Evolutionary conservation across 2,888 invertebrate genomes (phyloP).

Genomic region (Argyresthia goedartella): DNA sequence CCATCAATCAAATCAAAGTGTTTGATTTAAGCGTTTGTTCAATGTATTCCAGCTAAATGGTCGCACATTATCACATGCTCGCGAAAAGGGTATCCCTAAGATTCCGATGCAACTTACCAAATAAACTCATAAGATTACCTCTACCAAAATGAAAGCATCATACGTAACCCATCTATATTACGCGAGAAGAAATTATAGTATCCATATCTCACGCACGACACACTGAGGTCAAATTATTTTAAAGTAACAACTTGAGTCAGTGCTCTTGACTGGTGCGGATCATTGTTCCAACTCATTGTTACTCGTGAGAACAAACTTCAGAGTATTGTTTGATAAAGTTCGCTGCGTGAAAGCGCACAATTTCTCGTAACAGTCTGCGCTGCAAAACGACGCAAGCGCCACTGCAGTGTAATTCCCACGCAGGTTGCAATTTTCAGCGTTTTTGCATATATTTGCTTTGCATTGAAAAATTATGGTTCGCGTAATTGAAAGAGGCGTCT

Average conservation of each 20-base stretch:
- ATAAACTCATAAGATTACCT: too few relatives aligned
- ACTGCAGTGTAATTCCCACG: conserved; percentile 22
- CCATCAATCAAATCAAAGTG: too few relatives aligned
- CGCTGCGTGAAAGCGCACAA: conserved; percentile 47
- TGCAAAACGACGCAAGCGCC: conserved; percentile 17
- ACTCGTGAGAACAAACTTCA: conserved; percentile 34
- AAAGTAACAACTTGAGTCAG: conserved; percentile 18
- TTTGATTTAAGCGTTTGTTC: too few relatives aligned
- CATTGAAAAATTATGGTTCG: conserved; percentile 5
- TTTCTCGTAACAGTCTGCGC: conserved; percentile 37
- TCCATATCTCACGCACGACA: conserved; percentile 2
- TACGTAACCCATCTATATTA: too few relatives aligned
- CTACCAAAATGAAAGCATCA: too few relatives aligned
- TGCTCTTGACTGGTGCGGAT: conserved; percentile 31
- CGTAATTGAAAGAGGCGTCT: neutral
- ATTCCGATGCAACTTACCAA: too few relatives aligned
- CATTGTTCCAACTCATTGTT: conserved; percentile 48
- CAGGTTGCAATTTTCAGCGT: conserved; percentile 24
- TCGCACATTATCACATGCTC: too few relatives aligned
- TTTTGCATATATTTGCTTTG: conserved; percentile 19
- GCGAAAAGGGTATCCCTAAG: too few relatives aligned
- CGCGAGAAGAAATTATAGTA: neutral
- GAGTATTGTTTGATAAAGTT: conserved; percentile 20
- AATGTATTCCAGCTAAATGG: too few relatives aligned
- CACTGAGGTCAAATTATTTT: conserved; percentile 1